Evolutionary conservation across 2,888 invertebrate genomes (phyloP).

Genomic region (Bugula neritina): DNA sequence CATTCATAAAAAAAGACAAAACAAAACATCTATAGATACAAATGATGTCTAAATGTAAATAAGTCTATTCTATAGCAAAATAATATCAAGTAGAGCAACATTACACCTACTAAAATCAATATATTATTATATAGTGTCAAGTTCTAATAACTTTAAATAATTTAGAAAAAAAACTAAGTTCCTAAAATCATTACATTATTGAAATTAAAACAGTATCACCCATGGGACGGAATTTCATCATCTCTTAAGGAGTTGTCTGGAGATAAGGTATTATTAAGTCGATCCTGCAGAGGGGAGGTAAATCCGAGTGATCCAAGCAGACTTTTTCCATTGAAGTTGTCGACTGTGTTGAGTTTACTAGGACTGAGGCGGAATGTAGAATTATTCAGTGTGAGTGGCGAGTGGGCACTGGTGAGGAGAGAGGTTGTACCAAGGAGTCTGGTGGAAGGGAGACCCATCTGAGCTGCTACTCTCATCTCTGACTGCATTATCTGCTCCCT

Average conservation of each 20-base stretch:
- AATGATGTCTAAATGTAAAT: too few species aligned
- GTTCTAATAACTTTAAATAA: too few species aligned
- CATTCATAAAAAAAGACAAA: too few species aligned
- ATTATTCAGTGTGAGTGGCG: background rate
- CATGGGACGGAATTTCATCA: background rate
- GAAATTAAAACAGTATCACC: too few species aligned
- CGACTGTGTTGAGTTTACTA: background rate
- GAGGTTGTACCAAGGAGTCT: slow-evolving; percentile 16
- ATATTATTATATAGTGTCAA: too few species aligned
- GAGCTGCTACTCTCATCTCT: slow-evolving; percentile 18
- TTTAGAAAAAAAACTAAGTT: too few species aligned
- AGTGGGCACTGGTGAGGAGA: background rate
- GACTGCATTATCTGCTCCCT: slow-evolving; percentile 19
- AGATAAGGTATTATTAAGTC: slow-evolving; percentile 11
- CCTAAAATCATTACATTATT: too few species aligned
- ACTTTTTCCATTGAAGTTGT: background rate
- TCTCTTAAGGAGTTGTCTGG: slow-evolving; percentile 18
- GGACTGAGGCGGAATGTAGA: background rate
- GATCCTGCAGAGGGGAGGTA: background rate
- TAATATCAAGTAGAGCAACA: too few species aligned
- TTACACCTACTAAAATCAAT: too few species aligned
- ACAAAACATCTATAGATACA: too few species aligned
- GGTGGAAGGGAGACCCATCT: slow-evolving; percentile 1
- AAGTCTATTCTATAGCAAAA: too few species aligned
- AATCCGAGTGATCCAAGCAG: slow-evolving; percentile 5